Base-by-base conservation (phyloP, 2,888 invertebrate species). In the Andrena chrysosceles region DNA sequence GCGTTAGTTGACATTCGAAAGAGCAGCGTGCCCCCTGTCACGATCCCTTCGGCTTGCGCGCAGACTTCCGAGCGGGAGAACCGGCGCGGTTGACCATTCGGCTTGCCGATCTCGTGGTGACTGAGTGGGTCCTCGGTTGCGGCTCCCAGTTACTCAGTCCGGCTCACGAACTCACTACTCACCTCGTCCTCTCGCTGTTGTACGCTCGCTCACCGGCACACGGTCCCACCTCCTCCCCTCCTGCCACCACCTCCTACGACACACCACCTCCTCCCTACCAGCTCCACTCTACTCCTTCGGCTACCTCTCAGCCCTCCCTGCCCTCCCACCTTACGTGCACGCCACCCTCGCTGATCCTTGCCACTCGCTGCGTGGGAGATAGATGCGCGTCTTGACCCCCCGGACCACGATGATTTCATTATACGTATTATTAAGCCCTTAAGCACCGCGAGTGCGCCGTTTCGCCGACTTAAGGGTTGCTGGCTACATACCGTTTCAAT, bases 91-190 rank as follows among this genome's bases (percentile, higher is more conserved):
- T 92, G 93, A 93, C 93, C 93, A 93, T 93, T 93, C 93, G 91
- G 92, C 91, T 93, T 91, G 94, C 93, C 93, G 94, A 93, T 93
- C 93, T 93, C 93, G 93, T 93, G 93, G 89, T 93, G 93, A 94
- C 94, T 94, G 94, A 93, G 92, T 91, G 91, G 90, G 90, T 90
- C 91, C 89, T 91, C 91, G 83, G 86, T 84, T 73, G 85, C 89
- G 90, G 91, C 92, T 92, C 90, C 90, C 93, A 92, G 93, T 92
- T 92, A 92, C 92, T 92, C 91, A 91, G 91, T 93, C 88, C 88
- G 83, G 77, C 86, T 89, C 90, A 84, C 86, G 90, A 90, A 91
- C 91, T 91, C 91, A 89, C 93, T 91, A 89, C 91, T 92, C 91
- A 89, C 90, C 88, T 87, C 84, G 70, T 85, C 85, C 84, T 85